phyloP scores from a whole-genome alignment of 2,888 invertebrate species.

The Aleiodes alternator region DNA sequence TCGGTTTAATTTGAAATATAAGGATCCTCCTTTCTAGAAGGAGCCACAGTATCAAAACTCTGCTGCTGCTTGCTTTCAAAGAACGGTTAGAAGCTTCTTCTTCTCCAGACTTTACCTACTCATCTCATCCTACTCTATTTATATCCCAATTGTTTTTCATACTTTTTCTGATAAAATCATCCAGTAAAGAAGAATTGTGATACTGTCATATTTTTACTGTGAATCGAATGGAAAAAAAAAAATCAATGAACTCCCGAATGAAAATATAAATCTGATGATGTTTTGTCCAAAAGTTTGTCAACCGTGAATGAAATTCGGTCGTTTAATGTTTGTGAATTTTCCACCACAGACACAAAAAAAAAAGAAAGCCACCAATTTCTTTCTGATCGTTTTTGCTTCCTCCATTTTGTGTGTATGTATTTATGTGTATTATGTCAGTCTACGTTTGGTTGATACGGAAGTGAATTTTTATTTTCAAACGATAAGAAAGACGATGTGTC shows the following conservation, averaged over 20 bases:
- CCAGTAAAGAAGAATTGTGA: too few relatives aligned
- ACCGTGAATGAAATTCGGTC: slow-evolving; percentile 20
- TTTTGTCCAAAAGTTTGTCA: slow-evolving; percentile 14
- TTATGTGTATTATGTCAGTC: slow-evolving; percentile 3
- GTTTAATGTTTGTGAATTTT: slow-evolving; percentile 19
- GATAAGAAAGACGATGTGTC: slow-evolving; percentile 18
- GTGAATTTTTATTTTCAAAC: slow-evolving; percentile 20
- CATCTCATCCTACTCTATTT: slow-evolving; percentile 24
- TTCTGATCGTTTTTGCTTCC: not conserved
- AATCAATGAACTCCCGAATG: not conserved
- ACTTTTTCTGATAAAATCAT: not conserved
- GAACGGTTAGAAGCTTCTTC: slow-evolving; percentile 47
- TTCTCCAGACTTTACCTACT: slow-evolving; percentile 34
- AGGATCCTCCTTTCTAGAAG: slow-evolving; percentile 59
- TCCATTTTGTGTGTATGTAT: not conserved
- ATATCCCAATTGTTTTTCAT: slow-evolving; percentile 21
- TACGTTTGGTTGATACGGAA: slow-evolving; percentile 17
- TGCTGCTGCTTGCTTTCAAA: slow-evolving; percentile 58
- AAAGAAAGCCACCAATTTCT: not conserved
- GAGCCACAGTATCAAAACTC: slow-evolving; percentile 59
- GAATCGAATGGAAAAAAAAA: not conserved
- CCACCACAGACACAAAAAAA: not conserved
- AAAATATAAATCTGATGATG: slow-evolving; percentile 28
- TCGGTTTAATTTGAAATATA: slow-evolving; percentile 70
- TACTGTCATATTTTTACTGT: too few relatives aligned